Base-by-base conservation (phyloP, 2,797 vertebrate genomes). In the Hyperoplus lanceolatus region DNA sequence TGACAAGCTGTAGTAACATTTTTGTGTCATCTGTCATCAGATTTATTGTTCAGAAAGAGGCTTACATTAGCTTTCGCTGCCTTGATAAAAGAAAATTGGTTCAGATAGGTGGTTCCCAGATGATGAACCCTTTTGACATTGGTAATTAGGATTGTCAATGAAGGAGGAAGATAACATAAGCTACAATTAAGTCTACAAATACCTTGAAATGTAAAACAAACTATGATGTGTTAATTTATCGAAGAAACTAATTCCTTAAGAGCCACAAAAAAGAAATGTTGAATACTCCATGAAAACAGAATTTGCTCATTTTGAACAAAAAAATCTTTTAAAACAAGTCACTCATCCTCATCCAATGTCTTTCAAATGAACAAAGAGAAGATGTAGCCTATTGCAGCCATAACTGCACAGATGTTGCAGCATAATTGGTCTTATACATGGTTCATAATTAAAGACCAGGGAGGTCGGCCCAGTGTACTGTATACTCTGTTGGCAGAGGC, bases 391-490 rank as follows among this genome's bases (percentile, higher is more conserved):
- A 14, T 57, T 74, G 60, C 5, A 29, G 3, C 29, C 29, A 29
- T 29, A 29, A 45, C 60, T 64, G 60, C 72, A 72, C 80, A 81
- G 59, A 84, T 75, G 75, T 59, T 66, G 65, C 50, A 62, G 79
- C 43, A 59, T 57, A 67, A 84, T 79, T 73, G 36, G 18, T 70
- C 73, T 70, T 39, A 63, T 79, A 62, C 71, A 61, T 54, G 45
- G 38, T 88, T 82, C 64, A 84, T 82, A 83, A 88, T 88, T 85
- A 43, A 79, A 82, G 51, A 79, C 5, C 48, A 39, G n/a, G 55
- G 49, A 70, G 76, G 46, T 61, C 11, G 2, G 67, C 77, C 61
- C 18, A 10, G 69, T 51, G 51, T 69, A 5, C 11, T 4, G 11
- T 49, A 13, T 73, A 41, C 77, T 80, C 65, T 56, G 45, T 54